Base-by-base conservation (phyloP, 2,797 vertebrate species). In the Salmo trutta region DNA sequence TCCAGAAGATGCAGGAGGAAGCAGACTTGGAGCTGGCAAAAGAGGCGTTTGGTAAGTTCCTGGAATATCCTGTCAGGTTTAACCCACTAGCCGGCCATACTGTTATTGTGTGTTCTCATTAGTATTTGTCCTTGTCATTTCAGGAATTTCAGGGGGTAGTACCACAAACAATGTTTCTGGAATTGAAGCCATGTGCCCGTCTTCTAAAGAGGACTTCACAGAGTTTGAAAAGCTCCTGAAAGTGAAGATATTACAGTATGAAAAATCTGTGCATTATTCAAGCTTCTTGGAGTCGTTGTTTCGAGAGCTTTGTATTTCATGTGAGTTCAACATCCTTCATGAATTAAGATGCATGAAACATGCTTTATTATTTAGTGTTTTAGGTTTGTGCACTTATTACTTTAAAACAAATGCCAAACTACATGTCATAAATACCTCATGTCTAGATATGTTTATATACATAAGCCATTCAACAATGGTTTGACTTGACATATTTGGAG, bases 221-320 rank as follows among this genome's bases (percentile, higher is more conserved):
- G 41, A 47, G 41, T 47, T 47, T 47, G 41, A 47, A 83, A 98
- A 96, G 67, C 84, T 97, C 78, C 94, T 99, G 77, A 98, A 97
- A 92, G 97, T 98, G 89, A 99, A 99, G 87, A 96, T 99, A 82
- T 93, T 95, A 36, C 97, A 95, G 86, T 98, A 95, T 86, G 98
- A 99, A 90, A 99, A 97, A 80, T 99, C 98, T 0, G 87, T 96
- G 81, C 96, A 98, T 93, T 99, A 98, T 88, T 95, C 96, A 84
- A 93, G 85, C 79, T 98, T 99, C 88, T 92, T 99, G 96, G 98
- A 99, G 85, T 95, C 96, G 0, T 92, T 99, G 93, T 96, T 99
- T 84, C 95, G 96, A 84, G 98, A 99, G 85, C 92, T 99, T 71
- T 98, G 97, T 88, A 96, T 99, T 91, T 98, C 98, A 93, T 95